Evolutionary conservation across 1,140 invertebrate genomes (phyloP), one percentile per base, ranked within the genome.

Genomic region (Portunus trituberculatus): DNA sequence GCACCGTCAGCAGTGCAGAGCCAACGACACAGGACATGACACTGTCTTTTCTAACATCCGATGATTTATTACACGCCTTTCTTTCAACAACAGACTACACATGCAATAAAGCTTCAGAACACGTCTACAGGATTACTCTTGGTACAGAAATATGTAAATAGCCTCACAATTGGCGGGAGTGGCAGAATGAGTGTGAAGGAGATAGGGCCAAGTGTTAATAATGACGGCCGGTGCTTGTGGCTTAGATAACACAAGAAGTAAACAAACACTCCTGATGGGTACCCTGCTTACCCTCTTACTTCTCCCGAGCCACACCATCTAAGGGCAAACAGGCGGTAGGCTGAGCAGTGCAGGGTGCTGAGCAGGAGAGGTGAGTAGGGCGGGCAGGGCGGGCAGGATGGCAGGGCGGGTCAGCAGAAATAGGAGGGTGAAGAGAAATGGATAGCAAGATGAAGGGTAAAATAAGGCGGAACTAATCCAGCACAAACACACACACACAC

Each of bases 231-330:
- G n/a, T 76, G n/a, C 67, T 76, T 76, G 67, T 76, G 67, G 67
- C 67, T 25, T 3, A 25, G 67, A 76, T 76, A 76, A 76, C 67
- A 76, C 67, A 76, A 76, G 67, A 12, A 76, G 67, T 76, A 76
- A 76, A 76, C 67, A 76, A 76, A 76, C 67, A 76, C 67, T 76
- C 67, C 67, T 76, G 67, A 76, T n/a, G 67, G 67, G 67, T n/a
- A 76, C n/a, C 12, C 67, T 76, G 8, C 25, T 76, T n/a, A n/a
- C 67, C 67, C 67, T 76, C 67, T 76, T n/a, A 59, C 67, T 3
- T 12, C 67, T n/a, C 67, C 67, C 25, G 20, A 76, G 67, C 67
- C 12, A n/a, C 12, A 76, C 67, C 67, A 76, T 76, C 20, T 76
- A 76, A 0, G 67, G 67, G 67, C 25, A n/a, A n/a, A 25, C 67